Base-by-base conservation (phyloP, 2,113 vertebrate genomes). In the Choloepus hoffmanni region DNA sequence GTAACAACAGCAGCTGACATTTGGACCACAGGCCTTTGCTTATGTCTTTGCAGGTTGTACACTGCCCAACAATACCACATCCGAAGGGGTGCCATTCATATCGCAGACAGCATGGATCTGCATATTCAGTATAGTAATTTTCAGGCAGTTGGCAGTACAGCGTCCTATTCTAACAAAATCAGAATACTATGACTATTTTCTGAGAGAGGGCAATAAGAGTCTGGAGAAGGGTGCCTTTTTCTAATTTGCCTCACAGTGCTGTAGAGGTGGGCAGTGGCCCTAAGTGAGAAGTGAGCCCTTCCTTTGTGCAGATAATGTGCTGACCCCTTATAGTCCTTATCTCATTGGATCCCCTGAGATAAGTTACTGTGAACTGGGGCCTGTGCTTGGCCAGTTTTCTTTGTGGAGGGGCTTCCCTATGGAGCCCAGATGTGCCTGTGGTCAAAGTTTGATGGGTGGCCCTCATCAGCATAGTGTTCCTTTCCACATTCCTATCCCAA, bases 51-150 rank as follows among this genome's bases (percentile, higher is more conserved):
- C n/a, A 63, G 23, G 7, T 15, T 11, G 16, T 6, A 28, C 0
- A 1, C 11, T 12, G 23, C 18, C 50, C 58, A 16, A 0, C 6
- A 8, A 5, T 1, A 8, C 28, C 81, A 76, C 7, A 67, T 4
- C 16, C n/a, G 7, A 58, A n/a, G 5, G 3, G 23, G 11, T 0
- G 6, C 21, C 36, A 1, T 19, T 55, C 60, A 28, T 48, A 16
- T 7, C 68, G 18, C 23, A 50, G 58, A 58, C 5, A 24, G 76
- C 24, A 15, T 0, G 14, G 28, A 9, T 83, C 12, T 67, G 53
- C 45, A 18, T 11, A 28, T n/a, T 36, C 2, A 5, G 65, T 13
- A 1, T 2, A 7, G n/a, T 33, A 7, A 24, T 7, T 86, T 89
- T 40, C 55, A 26, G 45, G 76, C 45, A 53, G 45, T 14, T 5